Conservation (phyloP, 2,888 invertebrate genomes). For the Thalpophila matura region DNA sequence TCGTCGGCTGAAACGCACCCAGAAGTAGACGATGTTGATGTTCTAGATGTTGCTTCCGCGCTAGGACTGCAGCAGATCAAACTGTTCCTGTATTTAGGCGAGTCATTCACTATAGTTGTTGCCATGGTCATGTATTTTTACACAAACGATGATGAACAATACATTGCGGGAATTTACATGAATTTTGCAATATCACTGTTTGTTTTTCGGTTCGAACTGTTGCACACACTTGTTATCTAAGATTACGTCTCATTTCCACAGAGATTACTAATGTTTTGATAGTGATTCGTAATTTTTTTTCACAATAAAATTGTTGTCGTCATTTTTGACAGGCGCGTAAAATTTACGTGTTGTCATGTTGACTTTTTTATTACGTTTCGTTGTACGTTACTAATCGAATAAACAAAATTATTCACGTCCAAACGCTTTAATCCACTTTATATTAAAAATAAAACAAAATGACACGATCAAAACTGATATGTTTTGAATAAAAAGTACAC, state of each 20-base stretch:
- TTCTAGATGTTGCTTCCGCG: slow-evolving; percentile 80
- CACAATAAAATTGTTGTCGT: slow-evolving; percentile 63
- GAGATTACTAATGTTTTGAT: slow-evolving; percentile 46
- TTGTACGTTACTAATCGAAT: slow-evolving; percentile 48
- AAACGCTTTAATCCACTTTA: no score
- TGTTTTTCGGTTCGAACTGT: slow-evolving; percentile 17
- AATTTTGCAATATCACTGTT: slow-evolving; percentile 35
- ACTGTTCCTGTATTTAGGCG: slow-evolving; percentile 86
- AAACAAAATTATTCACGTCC: no score
- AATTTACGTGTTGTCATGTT: slow-evolving; percentile 39
- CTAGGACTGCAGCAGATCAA: slow-evolving; percentile 87
- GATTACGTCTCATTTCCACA: slow-evolving; percentile 49
- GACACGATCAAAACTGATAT: no score
- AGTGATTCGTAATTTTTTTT: slow-evolving; percentile 55
- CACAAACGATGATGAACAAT: slow-evolving; percentile 54
- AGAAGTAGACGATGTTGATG: slow-evolving; percentile 91
- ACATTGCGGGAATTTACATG: slow-evolving; percentile 38
- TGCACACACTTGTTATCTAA: slow-evolving; percentile 45
- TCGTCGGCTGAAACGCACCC: slow-evolving; percentile 92
- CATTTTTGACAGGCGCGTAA: slow-evolving; percentile 67
- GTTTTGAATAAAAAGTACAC: no score
- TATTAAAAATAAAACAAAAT: no score
- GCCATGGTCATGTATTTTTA: slow-evolving; percentile 75
- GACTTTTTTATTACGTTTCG: slow-evolving; percentile 54
- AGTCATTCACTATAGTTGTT: slow-evolving; percentile 83